Conservation (phyloP, 1,140 invertebrate species). For the Apis laboriosa region DNA sequence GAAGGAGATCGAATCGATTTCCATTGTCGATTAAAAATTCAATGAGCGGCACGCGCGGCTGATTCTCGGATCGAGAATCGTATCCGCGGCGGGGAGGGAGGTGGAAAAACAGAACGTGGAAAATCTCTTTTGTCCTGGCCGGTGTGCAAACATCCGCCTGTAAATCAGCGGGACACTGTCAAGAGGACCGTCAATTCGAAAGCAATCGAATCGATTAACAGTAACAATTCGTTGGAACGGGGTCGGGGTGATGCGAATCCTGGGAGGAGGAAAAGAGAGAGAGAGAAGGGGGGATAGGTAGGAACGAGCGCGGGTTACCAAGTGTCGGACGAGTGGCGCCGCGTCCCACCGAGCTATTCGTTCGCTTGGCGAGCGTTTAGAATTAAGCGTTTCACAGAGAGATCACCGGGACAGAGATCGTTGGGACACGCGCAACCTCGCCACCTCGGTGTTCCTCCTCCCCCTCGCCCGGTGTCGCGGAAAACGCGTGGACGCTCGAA, state of each 20-base stretch:
- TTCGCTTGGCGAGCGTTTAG: constrained; percentile 30
- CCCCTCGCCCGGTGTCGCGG: background rate
- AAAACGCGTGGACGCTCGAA: constrained; percentile 19
- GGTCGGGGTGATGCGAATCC: constrained; percentile 26
- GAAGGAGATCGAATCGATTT: constrained; percentile 8
- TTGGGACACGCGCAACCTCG: background rate
- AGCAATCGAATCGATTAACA: constrained; percentile 50
- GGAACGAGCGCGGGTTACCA: background rate
- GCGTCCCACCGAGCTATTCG: constrained; percentile 21
- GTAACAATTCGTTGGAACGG: constrained; percentile 37
- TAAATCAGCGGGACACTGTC: constrained; percentile 44
- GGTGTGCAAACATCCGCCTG: constrained; percentile 37
- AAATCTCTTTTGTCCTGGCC: constrained; percentile 30
- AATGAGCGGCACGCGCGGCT: background rate
- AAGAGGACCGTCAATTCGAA: constrained; percentile 48
- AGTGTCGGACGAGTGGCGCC: constrained; percentile 37
- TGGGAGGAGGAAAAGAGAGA: too few relatives aligned
- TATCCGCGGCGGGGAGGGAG: background rate
- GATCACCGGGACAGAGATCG: constrained; percentile 32
- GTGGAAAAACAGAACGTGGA: background rate
- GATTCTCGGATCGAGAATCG: too few relatives aligned
- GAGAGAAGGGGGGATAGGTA: background rate
- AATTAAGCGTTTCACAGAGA: constrained; percentile 54
- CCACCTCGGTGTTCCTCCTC: background rate
- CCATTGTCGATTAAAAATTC: constrained; percentile 21